Conservation (phyloP, 1,140 invertebrate species). For the Meloidogyne chitwoodi region DNA sequence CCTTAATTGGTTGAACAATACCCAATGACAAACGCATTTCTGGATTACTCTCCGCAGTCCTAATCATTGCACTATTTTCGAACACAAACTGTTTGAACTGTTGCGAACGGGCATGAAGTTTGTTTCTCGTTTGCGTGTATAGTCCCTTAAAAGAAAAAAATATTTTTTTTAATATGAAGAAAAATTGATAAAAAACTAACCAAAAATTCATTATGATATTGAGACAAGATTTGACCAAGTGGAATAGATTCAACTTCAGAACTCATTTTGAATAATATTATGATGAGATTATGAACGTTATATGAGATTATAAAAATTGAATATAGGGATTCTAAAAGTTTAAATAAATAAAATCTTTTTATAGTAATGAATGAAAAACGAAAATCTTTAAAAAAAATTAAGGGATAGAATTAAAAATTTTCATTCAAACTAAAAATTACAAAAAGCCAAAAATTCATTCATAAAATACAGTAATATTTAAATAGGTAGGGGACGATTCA, state of each 20-base stretch:
- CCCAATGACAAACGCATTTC: neutral
- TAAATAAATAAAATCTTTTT: too few relatives aligned
- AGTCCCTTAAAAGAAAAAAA: neutral
- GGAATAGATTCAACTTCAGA: neutral
- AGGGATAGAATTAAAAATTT: too few relatives aligned
- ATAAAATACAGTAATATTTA: too few relatives aligned
- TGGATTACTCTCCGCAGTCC: neutral
- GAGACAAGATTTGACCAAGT: neutral
- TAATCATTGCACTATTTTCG: neutral
- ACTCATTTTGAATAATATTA: neutral
- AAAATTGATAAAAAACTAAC: neutral
- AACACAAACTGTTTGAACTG: neutral
- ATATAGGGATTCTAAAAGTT: too few relatives aligned
- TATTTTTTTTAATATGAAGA: neutral
- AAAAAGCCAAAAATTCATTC: too few relatives aligned
- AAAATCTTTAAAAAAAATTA: too few relatives aligned
- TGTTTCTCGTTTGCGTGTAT: neutral
- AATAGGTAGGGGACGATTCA: too few relatives aligned
- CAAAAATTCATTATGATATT: neutral
- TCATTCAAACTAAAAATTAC: too few relatives aligned
- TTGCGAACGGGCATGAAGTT: neutral
- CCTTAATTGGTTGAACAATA: neutral
- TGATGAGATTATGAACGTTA: neutral
- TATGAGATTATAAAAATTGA: neutral
- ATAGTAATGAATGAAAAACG: too few relatives aligned